phyloP scores from a whole-genome alignment of 2,797 vertebrate genomes.

The Tokudaia muenninki region DNA sequence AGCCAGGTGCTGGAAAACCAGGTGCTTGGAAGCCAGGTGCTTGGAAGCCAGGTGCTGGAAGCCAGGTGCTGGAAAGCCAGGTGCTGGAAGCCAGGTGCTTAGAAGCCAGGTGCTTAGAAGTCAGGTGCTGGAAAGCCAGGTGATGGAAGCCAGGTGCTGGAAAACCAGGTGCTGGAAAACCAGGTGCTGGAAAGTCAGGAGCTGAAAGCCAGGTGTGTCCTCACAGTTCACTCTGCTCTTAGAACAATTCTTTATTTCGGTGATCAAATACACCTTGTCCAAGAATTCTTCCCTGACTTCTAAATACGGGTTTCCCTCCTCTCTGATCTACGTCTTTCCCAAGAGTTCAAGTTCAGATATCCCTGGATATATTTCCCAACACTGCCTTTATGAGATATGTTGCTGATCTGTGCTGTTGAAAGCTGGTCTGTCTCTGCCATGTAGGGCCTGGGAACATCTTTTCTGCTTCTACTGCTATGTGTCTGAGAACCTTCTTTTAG shows the following conservation, averaged over 20 bases:
- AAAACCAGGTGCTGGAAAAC: too few relatives aligned
- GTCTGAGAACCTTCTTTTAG: background rate
- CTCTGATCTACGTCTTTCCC: background rate
- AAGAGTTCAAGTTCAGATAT: background rate
- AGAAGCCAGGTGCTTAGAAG: too few relatives aligned
- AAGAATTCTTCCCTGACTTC: constrained; percentile 31
- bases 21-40: too few relatives aligned
- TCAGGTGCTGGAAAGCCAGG: too few relatives aligned
- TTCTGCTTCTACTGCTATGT: background rate
- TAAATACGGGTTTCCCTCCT: background rate
- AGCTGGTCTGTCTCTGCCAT: background rate
- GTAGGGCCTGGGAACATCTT: background rate
- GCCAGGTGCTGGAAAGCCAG: too few relatives aligned
- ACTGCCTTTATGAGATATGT: background rate
- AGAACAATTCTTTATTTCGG: background rate
- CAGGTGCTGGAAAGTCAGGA: too few relatives aligned
- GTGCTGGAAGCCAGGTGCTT: too few relatives aligned
- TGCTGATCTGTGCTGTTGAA: background rate
- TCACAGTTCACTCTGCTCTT: background rate
- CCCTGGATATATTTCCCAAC: background rate
- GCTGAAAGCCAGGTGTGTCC: background rate
- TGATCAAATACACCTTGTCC: background rate
- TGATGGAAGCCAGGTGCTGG: too few relatives aligned
- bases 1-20: too few relatives aligned
- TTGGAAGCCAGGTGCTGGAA: too few relatives aligned